Conservation (phyloP, 2,797 vertebrate species). For the Enteromius paludinosus region DNA sequence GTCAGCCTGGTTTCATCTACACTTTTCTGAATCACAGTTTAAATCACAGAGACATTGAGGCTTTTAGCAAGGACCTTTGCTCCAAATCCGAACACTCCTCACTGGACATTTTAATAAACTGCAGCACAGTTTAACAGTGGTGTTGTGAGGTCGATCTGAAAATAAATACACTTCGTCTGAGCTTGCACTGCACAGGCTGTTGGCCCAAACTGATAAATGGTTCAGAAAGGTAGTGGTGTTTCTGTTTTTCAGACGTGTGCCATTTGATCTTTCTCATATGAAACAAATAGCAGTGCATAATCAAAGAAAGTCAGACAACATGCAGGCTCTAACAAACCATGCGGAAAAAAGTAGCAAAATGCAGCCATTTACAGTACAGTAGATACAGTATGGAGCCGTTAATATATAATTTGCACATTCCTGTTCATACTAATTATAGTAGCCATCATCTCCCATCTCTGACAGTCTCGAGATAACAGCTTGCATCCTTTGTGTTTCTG, state of each 20-base stretch:
- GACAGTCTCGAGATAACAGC: neutral
- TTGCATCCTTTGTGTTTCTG: neutral
- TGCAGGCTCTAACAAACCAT: neutral
- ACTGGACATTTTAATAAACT: neutral
- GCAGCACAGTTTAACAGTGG: neutral
- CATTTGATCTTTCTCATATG: neutral
- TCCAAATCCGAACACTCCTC: neutral
- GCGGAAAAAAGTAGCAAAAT: neutral
- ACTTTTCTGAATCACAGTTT: neutral
- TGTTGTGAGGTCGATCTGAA: neutral
- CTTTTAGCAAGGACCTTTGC: neutral
- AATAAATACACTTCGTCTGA: neutral
- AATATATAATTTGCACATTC: neutral
- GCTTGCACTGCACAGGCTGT: neutral
- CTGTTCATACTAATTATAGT: neutral
- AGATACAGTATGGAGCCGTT: neutral
- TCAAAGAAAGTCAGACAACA: neutral
- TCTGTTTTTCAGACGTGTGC: neutral
- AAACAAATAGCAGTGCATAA: neutral
- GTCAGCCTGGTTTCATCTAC: too few species aligned
- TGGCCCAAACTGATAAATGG: neutral
- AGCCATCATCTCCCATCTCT: neutral
- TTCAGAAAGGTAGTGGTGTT: neutral
- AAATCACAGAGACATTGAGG: neutral
- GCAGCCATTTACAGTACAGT: constrained; percentile 1